Evolutionary conservation across 2,113 vertebrate species (phyloP).

Genomic region (Cisticola juncidis): DNA sequence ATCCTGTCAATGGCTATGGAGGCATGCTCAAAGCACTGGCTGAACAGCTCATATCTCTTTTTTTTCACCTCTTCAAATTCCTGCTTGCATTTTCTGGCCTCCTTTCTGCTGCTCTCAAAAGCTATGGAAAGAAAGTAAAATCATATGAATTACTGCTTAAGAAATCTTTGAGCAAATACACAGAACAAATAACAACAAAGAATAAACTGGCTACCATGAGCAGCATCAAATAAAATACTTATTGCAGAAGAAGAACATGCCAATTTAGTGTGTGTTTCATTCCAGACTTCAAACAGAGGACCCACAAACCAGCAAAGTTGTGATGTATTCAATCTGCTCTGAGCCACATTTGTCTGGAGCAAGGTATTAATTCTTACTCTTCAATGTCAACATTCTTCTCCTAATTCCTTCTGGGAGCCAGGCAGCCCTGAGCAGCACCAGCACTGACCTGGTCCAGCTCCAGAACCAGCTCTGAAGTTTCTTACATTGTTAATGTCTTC

Average conservation of each 20-base stretch:
- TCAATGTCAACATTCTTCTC: background rate
- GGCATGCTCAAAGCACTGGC: slow-evolving; percentile 88
- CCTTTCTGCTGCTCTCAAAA: slow-evolving; percentile 85
- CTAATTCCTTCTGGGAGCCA: background rate
- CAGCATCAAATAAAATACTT: background rate
- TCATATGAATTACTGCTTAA: background rate
- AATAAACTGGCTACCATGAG: background rate
- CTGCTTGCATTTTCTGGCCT: slow-evolving; percentile 76
- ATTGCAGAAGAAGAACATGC: background rate
- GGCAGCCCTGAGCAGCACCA: background rate
- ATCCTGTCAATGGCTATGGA: slow-evolving; percentile 86
- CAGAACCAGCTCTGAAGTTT: background rate
- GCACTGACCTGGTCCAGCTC: background rate
- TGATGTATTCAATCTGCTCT: background rate
- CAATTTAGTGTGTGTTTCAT: background rate
- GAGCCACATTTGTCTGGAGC: background rate
- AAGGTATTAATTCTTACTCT: background rate
- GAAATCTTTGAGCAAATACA: background rate
- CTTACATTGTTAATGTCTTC: background rate
- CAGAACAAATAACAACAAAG: background rate
- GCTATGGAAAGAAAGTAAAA: slow-evolving; percentile 67
- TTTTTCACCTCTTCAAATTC: slow-evolving; percentile 89
- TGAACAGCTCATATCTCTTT: slow-evolving; percentile 83
- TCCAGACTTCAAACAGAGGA: background rate
- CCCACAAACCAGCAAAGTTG: background rate